A percentile compares a stretch with the other conserved stretches of the same genome.
Conservation (phyloP, 2,888 invertebrate species). For the Acanthosepion lycidas region DNA sequence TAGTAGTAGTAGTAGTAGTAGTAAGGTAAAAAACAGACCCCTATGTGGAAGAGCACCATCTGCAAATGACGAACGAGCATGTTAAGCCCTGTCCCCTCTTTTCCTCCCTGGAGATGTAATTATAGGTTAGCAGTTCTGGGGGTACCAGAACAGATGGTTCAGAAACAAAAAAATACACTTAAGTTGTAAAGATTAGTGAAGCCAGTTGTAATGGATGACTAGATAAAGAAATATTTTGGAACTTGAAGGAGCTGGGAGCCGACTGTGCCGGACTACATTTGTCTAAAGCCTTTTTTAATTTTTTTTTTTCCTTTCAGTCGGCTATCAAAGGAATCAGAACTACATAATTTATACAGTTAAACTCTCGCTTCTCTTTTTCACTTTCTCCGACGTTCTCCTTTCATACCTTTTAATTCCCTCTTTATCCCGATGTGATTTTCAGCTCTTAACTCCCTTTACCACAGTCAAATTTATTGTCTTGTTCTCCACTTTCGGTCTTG, state of each 20-base stretch:
- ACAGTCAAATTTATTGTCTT: background rate
- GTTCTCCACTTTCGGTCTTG: background rate
- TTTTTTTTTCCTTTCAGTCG: background rate
- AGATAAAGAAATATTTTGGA: background rate
- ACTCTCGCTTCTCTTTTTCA: background rate
- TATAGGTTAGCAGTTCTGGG: slow-evolving; percentile 20
- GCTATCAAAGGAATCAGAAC: background rate
- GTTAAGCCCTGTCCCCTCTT: background rate
- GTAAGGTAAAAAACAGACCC: background rate
- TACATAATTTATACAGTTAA: background rate
- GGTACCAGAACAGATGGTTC: background rate
- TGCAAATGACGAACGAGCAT: background rate
- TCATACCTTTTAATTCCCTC: background rate
- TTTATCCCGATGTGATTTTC: background rate
- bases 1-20: background rate
- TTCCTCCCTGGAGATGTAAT: background rate
- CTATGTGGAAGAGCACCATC: background rate
- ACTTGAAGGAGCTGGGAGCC: slow-evolving; percentile 4
- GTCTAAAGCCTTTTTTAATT: background rate
- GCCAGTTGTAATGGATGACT: background rate
- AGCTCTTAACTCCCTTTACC: background rate
- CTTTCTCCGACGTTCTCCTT: background rate
- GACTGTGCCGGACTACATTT: background rate
- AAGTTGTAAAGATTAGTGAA: background rate
- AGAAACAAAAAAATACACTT: background rate